These are phyloP conservation scores for Cataglyphis livida DNA, from an alignment of 2,888 invertebrate species.

Conservation along the genomic window DNA sequence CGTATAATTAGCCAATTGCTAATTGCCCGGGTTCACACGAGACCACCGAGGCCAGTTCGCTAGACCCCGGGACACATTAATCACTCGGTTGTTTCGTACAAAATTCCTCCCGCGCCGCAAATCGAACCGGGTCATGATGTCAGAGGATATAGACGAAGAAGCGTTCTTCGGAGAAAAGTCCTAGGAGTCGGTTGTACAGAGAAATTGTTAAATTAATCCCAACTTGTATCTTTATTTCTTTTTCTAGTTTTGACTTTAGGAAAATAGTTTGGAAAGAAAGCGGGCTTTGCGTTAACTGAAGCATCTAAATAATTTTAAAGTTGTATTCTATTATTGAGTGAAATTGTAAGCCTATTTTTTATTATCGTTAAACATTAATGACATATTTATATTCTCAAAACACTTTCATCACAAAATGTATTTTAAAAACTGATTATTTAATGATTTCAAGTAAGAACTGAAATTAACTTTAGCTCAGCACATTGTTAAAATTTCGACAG, in stretches of 20 bases:
- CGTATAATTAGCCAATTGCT: slow-evolving; percentile 77
- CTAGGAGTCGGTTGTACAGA: too few relatives aligned
- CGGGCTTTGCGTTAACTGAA: background rate
- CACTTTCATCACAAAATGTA: background rate
- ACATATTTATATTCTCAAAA: background rate
- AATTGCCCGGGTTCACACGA: slow-evolving; percentile 78
- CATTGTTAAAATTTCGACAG: background rate
- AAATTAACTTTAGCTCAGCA: slow-evolving; percentile 4
- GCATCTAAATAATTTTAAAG: background rate
- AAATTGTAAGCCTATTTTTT: background rate
- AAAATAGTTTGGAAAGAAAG: background rate
- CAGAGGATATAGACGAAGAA: background rate
- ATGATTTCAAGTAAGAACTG: background rate
- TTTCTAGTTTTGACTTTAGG: background rate
- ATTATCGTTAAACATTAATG: background rate
- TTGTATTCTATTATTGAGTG: background rate
- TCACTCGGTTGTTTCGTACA: slow-evolving; percentile 29
- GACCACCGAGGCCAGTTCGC: slow-evolving; percentile 52
- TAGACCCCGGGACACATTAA: slow-evolving; percentile 58
- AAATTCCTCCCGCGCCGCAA: background rate
- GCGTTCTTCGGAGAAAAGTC: background rate
- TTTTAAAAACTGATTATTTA: slow-evolving; percentile 1
- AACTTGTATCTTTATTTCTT: background rate
- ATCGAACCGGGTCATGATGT: slow-evolving; percentile 33
- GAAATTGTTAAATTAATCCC: background rate